Base-by-base conservation (phyloP, 2,888 invertebrate species). In the Parnassius smintheus region DNA sequence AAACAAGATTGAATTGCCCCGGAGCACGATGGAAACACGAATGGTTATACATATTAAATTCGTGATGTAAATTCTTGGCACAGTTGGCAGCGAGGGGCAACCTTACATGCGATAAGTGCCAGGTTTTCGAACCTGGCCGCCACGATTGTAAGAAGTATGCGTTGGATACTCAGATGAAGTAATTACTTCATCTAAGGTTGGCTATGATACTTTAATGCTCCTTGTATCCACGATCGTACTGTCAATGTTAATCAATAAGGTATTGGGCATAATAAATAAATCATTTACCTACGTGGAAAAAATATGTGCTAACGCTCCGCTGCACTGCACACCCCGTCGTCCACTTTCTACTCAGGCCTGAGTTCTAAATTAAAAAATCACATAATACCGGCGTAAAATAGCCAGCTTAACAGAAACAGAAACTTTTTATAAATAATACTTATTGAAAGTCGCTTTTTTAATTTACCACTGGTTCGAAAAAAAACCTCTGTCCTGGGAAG, bases 31-130 rank as follows among this genome's bases (percentile, higher is more conserved):
- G 25, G 46, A 25, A n/a, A 56, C 44, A 41, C 46, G 41, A 45
- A 35, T 13, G 25, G 45, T 9, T 46, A 52, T 13, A 22, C 41
- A 52, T 13, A 22, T 48, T 62, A 42, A 42, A 3, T 13, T 52
- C 22, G 35, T 51, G 55, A 51, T 55, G 63, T 45, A 59, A 62
- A 58, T 62, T 49, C 59, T 63, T 63, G 63, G 59, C 63, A 63
- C 63, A 63, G 63, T 63, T 63, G 63, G 63, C 63, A 63, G 41
- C 59, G 13, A 18, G 59, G 55, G 59, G 46, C 51, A 59, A 59
- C 63, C 63, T 63, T 63, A 59, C 59, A 49, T 59, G 59, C 59
- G 50, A 35, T 25, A 54, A 62, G 63, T 63, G 59, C 63, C 63
- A 59, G 63, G 63, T 63, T 63, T 52, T 63, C 63, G 56, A 56